Percentiles rank a stretch among this genome's conserved stretches.
phyloP scores from a whole-genome alignment of 2,113 vertebrate genomes.

The Gallinago jamesoni region DNA sequence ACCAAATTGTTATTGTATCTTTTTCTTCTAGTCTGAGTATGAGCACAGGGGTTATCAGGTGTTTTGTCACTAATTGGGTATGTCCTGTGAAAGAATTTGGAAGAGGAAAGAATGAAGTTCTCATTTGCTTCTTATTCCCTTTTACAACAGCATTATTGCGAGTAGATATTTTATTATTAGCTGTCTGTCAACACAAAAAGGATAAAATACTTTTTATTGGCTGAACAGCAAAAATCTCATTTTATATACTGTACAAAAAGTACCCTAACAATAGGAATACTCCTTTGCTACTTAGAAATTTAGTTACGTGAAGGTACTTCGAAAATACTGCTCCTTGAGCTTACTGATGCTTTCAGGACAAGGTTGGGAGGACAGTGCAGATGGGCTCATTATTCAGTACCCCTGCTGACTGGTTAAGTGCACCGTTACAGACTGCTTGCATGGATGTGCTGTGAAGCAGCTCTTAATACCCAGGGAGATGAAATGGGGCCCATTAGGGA shows the following conservation, averaged over 20 bases:
- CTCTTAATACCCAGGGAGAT: constrained; percentile 26
- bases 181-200: not conserved
- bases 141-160: not conserved
- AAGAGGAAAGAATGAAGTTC: not conserved
- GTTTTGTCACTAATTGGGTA: not conserved
- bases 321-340: not conserved
- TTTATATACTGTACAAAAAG: not conserved
- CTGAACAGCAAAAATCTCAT: not conserved
- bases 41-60: not conserved
- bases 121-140: not conserved
- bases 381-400: constrained; percentile 48
- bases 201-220: not conserved
- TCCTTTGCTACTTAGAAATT: not conserved
- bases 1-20: not conserved
- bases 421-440: constrained; percentile 33
- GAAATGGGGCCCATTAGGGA: constrained; percentile 20
- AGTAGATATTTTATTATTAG: not conserved
- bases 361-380: not conserved
- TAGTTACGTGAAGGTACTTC: not conserved
- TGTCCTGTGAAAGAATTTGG: not conserved
- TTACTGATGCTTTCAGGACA: constrained; percentile 4
- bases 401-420: constrained; percentile 58
- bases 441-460: constrained; percentile 48
- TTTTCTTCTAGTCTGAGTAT: not conserved
- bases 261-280: not conserved